Percentiles rank a stretch among this genome's conserved stretches.
Evolutionary conservation across 92 coral and sea anemone species (phyloP).

Genomic region (Hydrozoanthus gracilis): DNA sequence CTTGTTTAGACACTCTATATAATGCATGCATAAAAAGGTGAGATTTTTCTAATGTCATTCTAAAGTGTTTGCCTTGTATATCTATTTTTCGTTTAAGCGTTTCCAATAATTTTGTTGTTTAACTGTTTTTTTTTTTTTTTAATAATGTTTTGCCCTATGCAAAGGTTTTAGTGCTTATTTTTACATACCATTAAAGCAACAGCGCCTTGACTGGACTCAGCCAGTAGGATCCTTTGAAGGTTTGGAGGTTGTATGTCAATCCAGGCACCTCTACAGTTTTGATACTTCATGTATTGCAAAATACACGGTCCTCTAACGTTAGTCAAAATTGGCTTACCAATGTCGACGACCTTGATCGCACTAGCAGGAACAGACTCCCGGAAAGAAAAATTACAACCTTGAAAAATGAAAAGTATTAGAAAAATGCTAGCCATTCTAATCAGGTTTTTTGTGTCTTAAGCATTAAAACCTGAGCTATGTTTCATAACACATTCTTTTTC

Average conservation of each 20-base stretch:
- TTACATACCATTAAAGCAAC: neutral
- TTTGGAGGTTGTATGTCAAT: neutral
- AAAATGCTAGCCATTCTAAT: too few species aligned
- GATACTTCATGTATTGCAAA: neutral
- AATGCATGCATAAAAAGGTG: too few species aligned
- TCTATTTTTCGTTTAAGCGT: too few species aligned
- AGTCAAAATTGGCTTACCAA: neutral
- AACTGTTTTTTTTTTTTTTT: too few species aligned
- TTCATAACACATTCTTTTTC: too few species aligned
- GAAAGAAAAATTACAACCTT: neutral
- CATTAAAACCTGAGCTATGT: too few species aligned
- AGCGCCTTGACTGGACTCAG: neutral
- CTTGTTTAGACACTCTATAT: too few species aligned
- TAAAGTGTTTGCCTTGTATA: too few species aligned
- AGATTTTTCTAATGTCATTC: too few species aligned
- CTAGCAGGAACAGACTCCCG: neutral
- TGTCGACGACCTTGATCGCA: neutral
- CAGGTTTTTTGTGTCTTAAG: too few species aligned
- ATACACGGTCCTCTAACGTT: neutral
- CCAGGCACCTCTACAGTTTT: neutral
- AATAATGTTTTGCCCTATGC: neutral
- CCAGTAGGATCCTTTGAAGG: neutral
- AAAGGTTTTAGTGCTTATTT: neutral
- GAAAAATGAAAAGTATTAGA: neutral
- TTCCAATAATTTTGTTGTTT: too few species aligned